Percentiles rank a stretch among this genome's conserved stretches.
These are phyloP conservation scores for Telmatochromis brachygnathus DNA, from an alignment of 2,113 vertebrate species.

Conservation along the genomic window DNA sequence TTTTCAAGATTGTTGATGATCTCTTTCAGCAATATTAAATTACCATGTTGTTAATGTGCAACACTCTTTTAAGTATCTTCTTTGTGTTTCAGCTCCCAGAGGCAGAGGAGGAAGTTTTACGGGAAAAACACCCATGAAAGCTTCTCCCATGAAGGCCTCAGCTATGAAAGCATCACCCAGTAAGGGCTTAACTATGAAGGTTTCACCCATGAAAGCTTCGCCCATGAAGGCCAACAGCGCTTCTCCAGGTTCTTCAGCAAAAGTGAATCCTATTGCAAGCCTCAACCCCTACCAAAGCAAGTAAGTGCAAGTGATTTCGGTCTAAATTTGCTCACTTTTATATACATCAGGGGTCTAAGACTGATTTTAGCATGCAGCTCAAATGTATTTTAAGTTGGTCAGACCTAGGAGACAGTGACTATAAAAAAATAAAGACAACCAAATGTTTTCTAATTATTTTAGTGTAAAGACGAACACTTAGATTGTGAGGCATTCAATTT, in stretches of 20 bases:
- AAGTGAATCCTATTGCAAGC: conserved; percentile 76
- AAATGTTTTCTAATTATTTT: neutral
- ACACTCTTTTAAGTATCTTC: neutral
- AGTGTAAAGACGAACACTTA: neutral
- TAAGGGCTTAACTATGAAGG: neutral
- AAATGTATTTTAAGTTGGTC: neutral
- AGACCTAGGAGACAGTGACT: neutral
- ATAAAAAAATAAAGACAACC: neutral
- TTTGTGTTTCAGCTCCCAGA: conserved; percentile 52
- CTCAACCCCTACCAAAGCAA: conserved; percentile 85
- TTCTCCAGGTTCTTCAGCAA: conserved; percentile 63
- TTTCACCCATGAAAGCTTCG: neutral
- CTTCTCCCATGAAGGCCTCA: neutral
- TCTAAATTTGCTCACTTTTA: neutral
- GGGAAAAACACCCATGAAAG: conserved; percentile 33
- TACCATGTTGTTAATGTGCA: neutral
- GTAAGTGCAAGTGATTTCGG: conserved; percentile 37
- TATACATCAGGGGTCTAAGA: neutral
- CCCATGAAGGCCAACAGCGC: conserved; percentile 7
- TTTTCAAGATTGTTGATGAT: neutral
- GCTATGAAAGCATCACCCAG: neutral
- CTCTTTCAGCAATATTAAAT: neutral
- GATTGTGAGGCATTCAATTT: neutral
- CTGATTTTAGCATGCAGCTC: neutral
- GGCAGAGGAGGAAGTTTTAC: conserved; percentile 60